These are phyloP conservation scores for Sylvia borin DNA, from an alignment of 2,797 vertebrate species.

Conservation along the genomic window DNA sequence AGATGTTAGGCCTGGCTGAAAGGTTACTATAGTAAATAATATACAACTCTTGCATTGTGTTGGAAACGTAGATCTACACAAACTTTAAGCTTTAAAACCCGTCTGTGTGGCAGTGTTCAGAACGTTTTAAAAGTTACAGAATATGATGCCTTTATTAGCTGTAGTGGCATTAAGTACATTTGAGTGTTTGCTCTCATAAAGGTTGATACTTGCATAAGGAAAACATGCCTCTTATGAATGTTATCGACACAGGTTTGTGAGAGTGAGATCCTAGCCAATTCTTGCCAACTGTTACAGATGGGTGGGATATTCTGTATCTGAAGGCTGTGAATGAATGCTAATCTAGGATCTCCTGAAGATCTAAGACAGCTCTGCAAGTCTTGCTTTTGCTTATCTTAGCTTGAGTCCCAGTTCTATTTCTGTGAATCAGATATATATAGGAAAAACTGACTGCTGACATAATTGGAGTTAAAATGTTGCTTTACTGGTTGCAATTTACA, in stretches of 20 bases:
- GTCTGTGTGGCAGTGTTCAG: not conserved
- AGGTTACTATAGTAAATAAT: not conserved
- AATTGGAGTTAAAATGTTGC: constrained; percentile 27
- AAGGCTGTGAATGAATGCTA: not conserved
- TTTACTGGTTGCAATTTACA: constrained; percentile 44
- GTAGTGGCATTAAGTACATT: not conserved
- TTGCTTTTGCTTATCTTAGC: not conserved
- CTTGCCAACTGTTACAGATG: not conserved
- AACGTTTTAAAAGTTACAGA: not conserved
- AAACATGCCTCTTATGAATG: not conserved
- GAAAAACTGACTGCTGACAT: constrained; percentile 63
- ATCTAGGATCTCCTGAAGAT: not conserved
- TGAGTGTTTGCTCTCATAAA: not conserved
- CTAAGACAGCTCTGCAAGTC: not conserved
- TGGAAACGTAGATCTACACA: not conserved
- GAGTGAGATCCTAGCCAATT: not conserved
- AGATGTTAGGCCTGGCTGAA: not conserved
- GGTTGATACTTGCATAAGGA: not conserved
- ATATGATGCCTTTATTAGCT: not conserved
- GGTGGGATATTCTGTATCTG: not conserved
- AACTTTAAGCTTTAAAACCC: not conserved
- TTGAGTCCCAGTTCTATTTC: constrained; percentile 69
- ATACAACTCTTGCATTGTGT: not conserved
- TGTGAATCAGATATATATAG: constrained; percentile 65
- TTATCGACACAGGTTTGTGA: not conserved